Evolutionary conservation across 2,113 vertebrate genomes (phyloP), one percentile per base, ranked within the genome.

Genomic region (Hemicordylus capensis): DNA sequence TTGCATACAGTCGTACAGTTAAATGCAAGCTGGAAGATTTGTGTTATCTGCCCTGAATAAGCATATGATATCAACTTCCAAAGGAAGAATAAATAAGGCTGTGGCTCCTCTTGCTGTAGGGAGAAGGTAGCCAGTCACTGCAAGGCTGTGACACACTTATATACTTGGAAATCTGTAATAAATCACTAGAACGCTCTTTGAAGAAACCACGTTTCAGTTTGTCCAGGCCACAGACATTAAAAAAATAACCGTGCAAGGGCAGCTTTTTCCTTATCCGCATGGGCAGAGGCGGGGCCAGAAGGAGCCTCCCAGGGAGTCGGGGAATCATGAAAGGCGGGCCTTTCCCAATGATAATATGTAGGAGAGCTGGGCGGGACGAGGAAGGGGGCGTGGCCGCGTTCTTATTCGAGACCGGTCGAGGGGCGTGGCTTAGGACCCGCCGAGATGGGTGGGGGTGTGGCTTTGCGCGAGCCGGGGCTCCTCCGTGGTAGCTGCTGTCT

Each of bases 381-480:
- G 24, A 9, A 46, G n/a, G 67, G 76, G 84, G 84, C 44, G 76
- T 31, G 84, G 84, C 70, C 48, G 14, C 11, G 24, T 31, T 15
- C 67, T 51, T 64, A 6, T n/a, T n/a, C 1, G 48, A 76, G 34
- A 12, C 73, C 10, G 24, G 3, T 1, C 15, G 4, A 51, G 39
- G 80, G 91, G 89, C 31, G 90, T 66, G 70, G 2, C 4, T 1
- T 2, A 1, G 31, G 48, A 7, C 1, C 6, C 44, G 82, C 42
- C 39, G 39, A 82, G 77, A 83, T 64, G 85, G 75, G 85, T 48
- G 63, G 80, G 70, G 82, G 82, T 73, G 84, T 48, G 81, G 83
- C 75, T 39, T 56, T 14, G 31, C 44, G 34, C 31, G 51, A 80
- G 64, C 64, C 12, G 66, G 76, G 64, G 15, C 59, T 51, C 80